Evolutionary conservation across 2,888 invertebrate species (phyloP).

Genomic region (Phyllotreta striolata): DNA sequence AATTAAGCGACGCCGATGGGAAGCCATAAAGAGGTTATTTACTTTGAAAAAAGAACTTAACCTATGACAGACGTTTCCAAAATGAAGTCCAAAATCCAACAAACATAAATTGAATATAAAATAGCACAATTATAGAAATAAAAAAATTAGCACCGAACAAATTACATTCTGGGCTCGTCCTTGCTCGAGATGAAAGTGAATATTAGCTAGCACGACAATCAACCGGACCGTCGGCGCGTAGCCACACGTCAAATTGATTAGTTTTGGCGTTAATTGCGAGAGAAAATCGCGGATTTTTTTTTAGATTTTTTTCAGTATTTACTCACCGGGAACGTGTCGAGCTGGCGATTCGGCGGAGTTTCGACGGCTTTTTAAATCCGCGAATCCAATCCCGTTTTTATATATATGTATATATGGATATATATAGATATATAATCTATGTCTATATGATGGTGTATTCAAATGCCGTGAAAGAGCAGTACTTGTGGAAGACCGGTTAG

Average conservation of each 20-base stretch:
- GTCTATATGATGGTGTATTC: constrained; percentile 18
- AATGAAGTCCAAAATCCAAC: background rate
- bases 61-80: background rate
- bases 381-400: constrained; percentile 2
- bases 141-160: background rate
- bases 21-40: constrained; percentile 12
- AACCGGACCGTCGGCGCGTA: background rate
- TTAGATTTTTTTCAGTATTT: background rate
- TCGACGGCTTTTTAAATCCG: background rate
- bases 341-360: background rate
- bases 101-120: background rate
- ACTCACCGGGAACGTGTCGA: background rate
- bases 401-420: constrained; percentile 8
- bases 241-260: background rate
- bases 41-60: constrained; percentile 8
- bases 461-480: constrained; percentile 33
- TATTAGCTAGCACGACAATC: too few relatives aligned
- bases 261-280: background rate
- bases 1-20: background rate
- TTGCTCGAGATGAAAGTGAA: background rate
- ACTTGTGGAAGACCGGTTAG: constrained; percentile 40
- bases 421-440: constrained; percentile 11
- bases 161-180: background rate
- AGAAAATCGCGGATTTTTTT: too few relatives aligned
- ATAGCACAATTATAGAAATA: too few relatives aligned